Base-by-base conservation (phyloP, 2,888 invertebrate species). In the Neria commutata region DNA sequence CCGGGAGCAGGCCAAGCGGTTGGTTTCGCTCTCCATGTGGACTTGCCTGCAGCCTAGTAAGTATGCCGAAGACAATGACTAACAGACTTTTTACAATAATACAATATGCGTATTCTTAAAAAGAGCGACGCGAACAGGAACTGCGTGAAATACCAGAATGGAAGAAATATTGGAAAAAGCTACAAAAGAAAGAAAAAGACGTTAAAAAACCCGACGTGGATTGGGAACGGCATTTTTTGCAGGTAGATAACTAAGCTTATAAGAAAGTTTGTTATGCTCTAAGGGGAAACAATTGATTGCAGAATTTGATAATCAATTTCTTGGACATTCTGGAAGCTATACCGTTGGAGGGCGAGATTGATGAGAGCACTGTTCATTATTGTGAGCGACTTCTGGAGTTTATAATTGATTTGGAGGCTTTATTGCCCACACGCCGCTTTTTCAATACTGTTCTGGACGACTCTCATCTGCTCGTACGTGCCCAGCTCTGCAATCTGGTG, bases 381-480 rank as follows among this genome's bases (percentile, higher is more conserved):
- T 96, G 96, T 81, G 98, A 99, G 83, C 86, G 98, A 45, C 98
- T 98, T 82, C 81, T 99, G 62, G 98, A 99, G 83, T 84, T 99
- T 65, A 86, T 98, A 82, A 96, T 98, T 57, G 99, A 99, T 81
- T 84, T 99, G 68, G 98, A 98, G 77, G 95, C 98, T 1, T 84
- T 98, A 65, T 83, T 99, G 72, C 97, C 97, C 0, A 99, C 98
- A 0, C 86, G 99, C 34, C 86, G 99, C 50, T 99, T 98, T 83
- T 96, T 99, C 83, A 98, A 98, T 82, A 93, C 94, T 0, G 89
- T 99, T 1, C 86, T 99, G 81, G 97, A 98, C 77, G 95, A 97
- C 82, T 89, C 91, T 63, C 98, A 99, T 80, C 84, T 98, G 34
- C 91, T 99, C 47, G 95, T 96, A 10, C 87, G 92, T 52, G 94